phyloP scores from a whole-genome alignment of 2,797 vertebrate species.

The Emydoidea blandingii region DNA sequence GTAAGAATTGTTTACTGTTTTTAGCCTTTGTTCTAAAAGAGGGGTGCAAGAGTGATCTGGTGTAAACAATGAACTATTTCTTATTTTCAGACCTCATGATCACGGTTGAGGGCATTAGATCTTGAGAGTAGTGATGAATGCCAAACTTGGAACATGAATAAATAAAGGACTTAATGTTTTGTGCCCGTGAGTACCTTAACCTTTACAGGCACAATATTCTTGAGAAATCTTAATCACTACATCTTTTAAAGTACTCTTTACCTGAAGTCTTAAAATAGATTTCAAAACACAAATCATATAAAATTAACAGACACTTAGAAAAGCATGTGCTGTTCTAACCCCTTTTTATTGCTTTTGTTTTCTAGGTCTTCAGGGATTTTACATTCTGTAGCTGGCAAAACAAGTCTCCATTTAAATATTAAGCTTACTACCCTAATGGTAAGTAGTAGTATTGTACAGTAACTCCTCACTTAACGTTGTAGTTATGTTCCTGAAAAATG shows the following conservation, averaged over 20 bases:
- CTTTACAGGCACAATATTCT: not conserved
- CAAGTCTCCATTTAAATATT: not conserved
- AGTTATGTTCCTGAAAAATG: too few relatives aligned
- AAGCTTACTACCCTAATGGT: not conserved
- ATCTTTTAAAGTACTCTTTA: not conserved
- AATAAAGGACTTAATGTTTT: slow-evolving; percentile 6
- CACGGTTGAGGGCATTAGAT: slow-evolving; percentile 16
- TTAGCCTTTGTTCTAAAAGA: not conserved
- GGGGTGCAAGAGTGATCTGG: not conserved
- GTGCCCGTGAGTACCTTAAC: not conserved
- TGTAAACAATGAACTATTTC: not conserved
- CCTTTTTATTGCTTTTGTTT: slow-evolving; percentile 54
- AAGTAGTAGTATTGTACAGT: not conserved
- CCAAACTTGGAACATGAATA: not conserved
- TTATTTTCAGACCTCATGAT: slow-evolving; percentile 24
- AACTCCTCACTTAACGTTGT: too few relatives aligned
- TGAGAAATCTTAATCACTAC: slow-evolving; percentile 45
- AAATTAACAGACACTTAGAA: slow-evolving; percentile 43
- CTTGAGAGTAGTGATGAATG: not conserved
- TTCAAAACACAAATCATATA: slow-evolving; percentile 33
- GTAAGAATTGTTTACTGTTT: not conserved
- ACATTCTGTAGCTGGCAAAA: slow-evolving; percentile 24
- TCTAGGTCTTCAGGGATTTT: slow-evolving; percentile 59
- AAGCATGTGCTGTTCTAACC: not conserved
- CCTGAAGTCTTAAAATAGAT: slow-evolving; percentile 10